Base-by-base conservation (phyloP, 2,113 vertebrate genomes). In the Trogon surrucura region DNA sequence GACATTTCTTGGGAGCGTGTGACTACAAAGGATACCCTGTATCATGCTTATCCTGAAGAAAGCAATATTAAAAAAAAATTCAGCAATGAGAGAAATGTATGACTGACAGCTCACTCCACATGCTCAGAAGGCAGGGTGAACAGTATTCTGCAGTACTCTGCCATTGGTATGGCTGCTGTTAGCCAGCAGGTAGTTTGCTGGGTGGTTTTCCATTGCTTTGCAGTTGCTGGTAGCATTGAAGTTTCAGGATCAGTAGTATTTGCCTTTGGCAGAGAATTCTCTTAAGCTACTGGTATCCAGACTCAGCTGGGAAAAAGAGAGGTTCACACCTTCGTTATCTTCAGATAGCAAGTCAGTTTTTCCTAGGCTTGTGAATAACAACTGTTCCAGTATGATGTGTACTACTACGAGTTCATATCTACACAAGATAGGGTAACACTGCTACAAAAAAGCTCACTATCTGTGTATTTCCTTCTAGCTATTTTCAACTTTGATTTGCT, bases 91-190 rank as follows among this genome's bases (percentile, higher is more conserved):
- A 20, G 75, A 54, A 71, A 53, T 11, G 6, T 19, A 27, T 16
- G 51, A 26, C 7, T 25, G 44, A 44, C 15, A 9, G 32, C 1
- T 14, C 3, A 3, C 44, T 58, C 21, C 20, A 11, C 0, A 0
- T 53, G 20, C 7, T 72, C 30, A 19, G 12, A 41, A 10, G 20
- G 11, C 50, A 15, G n/a, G 2, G 23, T 29, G 25, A 44, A 48
- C 16, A 58, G 18, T 48, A 80, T 36, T 2, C 15, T 36, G 16
- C 45, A n/a, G 50, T 48, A 18, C 10, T 34, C 60, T 51, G 50
- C 26, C 3, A 2, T 36, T 75, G 38, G 16, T 61, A 30, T 1
- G 1, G 38, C 16, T 2, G 4, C 5, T 26, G 8, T 27, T 44
- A 47, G 11, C 57, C 45, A 60, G 17, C 5, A 19, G 30, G 30